These are phyloP conservation scores for Sussaba pulchella DNA, from an alignment of 2,888 invertebrate species.

Conservation along the genomic window DNA sequence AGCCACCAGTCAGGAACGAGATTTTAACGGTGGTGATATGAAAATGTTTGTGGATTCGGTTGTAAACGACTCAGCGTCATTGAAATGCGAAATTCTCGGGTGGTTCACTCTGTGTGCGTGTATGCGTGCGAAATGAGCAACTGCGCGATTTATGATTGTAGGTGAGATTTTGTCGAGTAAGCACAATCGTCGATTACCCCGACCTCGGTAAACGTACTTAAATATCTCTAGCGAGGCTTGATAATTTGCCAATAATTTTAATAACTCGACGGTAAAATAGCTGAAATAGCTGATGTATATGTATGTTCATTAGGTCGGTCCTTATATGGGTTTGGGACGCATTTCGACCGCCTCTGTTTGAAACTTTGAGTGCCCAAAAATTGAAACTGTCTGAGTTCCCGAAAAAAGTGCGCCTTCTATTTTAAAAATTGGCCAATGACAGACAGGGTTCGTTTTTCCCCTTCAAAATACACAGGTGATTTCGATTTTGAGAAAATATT, in stretches of 20 bases:
- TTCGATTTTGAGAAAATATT: too few species aligned
- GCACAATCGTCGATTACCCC: slow-evolving; percentile 61
- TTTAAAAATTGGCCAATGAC: too few species aligned
- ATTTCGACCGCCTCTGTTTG: too few species aligned
- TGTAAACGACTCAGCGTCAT: slow-evolving; percentile 1
- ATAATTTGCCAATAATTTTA: slow-evolving; percentile 18
- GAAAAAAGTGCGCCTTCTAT: too few species aligned
- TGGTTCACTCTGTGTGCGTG: slow-evolving; percentile 45
- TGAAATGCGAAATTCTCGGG: slow-evolving; percentile 26
- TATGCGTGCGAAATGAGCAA: background rate
- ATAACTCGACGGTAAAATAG: slow-evolving; percentile 8
- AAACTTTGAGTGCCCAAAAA: too few species aligned
- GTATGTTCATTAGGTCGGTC: too few species aligned
- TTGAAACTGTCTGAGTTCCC: too few species aligned
- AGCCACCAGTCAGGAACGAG: background rate
- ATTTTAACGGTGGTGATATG: background rate
- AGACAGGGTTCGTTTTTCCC: too few species aligned
- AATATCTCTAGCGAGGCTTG: slow-evolving; percentile 18
- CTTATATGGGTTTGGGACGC: too few species aligned
- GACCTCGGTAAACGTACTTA: slow-evolving; percentile 37
- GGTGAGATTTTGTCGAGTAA: slow-evolving; percentile 46
- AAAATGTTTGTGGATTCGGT: background rate
- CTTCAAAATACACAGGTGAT: too few species aligned
- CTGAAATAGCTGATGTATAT: background rate
- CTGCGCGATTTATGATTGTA: slow-evolving; percentile 29